Evolutionary conservation across 2,113 vertebrate genomes (phyloP).

Genomic region (Montifringilla adamsi): DNA sequence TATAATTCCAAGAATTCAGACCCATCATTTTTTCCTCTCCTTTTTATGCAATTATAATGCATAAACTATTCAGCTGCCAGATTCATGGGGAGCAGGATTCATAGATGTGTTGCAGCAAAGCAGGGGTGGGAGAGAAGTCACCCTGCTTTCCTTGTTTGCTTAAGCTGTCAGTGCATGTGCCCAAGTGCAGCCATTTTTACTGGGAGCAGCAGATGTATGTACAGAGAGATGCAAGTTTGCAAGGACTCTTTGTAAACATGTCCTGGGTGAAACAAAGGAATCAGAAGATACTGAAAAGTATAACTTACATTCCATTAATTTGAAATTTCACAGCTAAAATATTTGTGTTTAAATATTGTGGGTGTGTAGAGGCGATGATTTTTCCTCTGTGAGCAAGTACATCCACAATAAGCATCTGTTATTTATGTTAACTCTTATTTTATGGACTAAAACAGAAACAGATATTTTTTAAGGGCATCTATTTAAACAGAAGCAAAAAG

Average conservation of each 20-base stretch:
- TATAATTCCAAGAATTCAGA: background rate
- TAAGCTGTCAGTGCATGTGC: background rate
- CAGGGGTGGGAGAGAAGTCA: background rate
- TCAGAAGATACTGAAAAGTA: background rate
- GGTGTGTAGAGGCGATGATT: background rate
- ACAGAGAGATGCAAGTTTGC: background rate
- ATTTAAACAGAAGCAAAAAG: background rate
- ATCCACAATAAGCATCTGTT: background rate
- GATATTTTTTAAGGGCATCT: background rate
- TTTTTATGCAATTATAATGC: background rate
- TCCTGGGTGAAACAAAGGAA: background rate
- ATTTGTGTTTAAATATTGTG: background rate
- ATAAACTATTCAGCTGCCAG: background rate
- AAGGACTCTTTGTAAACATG: background rate
- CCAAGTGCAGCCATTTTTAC: background rate
- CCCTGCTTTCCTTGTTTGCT: background rate
- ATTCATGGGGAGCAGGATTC: background rate
- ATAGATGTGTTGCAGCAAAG: background rate
- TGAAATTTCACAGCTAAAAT: background rate
- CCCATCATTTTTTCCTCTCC: background rate
- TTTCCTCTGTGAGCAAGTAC: background rate
- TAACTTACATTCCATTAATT: background rate
- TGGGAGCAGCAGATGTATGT: background rate
- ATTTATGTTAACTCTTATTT: background rate
- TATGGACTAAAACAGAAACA: background rate